Percentiles rank a stretch among this genome's conserved stretches.
Conservation (phyloP, 1,140 invertebrate species). For the Physella acuta region DNA sequence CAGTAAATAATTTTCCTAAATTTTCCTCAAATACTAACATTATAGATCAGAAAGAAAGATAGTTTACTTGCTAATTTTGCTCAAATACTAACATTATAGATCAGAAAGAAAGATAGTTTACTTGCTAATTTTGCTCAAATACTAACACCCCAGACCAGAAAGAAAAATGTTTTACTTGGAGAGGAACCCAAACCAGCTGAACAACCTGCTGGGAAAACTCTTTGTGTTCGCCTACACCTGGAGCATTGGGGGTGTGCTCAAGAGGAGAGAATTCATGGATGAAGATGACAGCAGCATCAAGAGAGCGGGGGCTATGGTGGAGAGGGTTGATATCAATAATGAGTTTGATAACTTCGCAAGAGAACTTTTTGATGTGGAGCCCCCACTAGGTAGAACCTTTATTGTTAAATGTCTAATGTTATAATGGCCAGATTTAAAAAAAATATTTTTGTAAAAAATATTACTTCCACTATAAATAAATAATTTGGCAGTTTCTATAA, state of each 20-base stretch:
- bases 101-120: neutral
- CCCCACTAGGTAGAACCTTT: conserved; percentile 57
- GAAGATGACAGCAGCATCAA: conserved; percentile 49
- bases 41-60: too few species aligned
- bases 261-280: conserved; percentile 56
- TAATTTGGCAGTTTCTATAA: too few species aligned
- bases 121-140: neutral
- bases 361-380: conserved; percentile 70
- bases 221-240: conserved; percentile 59
- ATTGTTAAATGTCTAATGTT: too few species aligned
- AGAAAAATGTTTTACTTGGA: conserved; percentile 51
- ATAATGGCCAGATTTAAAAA: too few species aligned
- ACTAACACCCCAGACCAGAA: neutral
- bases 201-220: conserved; percentile 64
- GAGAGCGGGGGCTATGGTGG: conserved; percentile 35
- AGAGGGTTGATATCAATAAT: conserved; percentile 67
- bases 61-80: too few species aligned
- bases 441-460: too few species aligned
- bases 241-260: conserved; percentile 55
- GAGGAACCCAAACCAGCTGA: conserved; percentile 53
- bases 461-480: too few species aligned
- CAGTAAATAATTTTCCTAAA: too few species aligned
- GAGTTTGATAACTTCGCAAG: conserved; percentile 72
- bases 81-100: too few species aligned
- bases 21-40: too few species aligned